These are phyloP conservation scores for Empidonax traillii DNA, from an alignment of 2,113 vertebrate genomes.

Conservation along the genomic window DNA sequence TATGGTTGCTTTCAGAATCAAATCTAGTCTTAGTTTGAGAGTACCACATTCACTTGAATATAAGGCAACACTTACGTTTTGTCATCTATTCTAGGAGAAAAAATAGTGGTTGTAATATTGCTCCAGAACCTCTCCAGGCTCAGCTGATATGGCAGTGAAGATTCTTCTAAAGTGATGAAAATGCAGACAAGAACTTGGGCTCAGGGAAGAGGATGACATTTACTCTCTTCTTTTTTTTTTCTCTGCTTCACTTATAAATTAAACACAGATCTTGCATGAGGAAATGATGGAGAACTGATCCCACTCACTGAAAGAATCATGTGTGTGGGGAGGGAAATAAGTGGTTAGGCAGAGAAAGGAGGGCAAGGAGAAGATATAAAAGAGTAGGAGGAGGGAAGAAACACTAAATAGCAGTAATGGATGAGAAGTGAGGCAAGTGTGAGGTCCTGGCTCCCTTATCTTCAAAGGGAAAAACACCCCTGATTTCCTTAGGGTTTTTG, in stretches of 20 bases:
- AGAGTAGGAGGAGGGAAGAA: slow-evolving; percentile 13
- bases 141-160: neutral
- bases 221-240: neutral
- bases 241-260: neutral
- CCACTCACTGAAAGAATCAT: slow-evolving; percentile 27
- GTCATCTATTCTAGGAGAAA: neutral
- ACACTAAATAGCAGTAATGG: neutral
- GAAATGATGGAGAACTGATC: slow-evolving; percentile 43
- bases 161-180: neutral
- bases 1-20: slow-evolving; percentile 30
- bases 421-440: neutral
- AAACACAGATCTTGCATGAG: neutral
- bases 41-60: neutral
- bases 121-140: neutral
- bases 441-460: neutral
- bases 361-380: slow-evolving; percentile 20
- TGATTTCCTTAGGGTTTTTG: neutral
- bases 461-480: neutral
- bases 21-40: neutral
- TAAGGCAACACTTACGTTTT: neutral
- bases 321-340: neutral
- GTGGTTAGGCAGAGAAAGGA: slow-evolving; percentile 33
- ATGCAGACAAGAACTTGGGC: neutral
- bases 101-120: neutral
- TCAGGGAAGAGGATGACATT: neutral